A percentile compares a stretch with the other conserved stretches of the same genome.
Conservation (phyloP, 2,888 invertebrate genomes). For the Automeris io region DNA sequence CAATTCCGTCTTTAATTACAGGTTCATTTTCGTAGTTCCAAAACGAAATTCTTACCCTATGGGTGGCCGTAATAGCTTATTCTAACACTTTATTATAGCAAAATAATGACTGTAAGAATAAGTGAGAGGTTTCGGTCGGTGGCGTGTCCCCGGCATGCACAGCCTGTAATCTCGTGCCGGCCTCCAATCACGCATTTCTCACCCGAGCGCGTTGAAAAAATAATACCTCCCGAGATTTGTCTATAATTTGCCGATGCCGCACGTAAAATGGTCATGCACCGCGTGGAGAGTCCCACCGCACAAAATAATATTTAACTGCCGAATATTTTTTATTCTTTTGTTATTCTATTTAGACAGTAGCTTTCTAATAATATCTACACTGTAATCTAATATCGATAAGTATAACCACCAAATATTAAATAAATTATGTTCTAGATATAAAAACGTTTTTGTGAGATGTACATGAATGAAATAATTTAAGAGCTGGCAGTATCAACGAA, state of each 20-base stretch:
- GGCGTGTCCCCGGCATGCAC: constrained; percentile 49
- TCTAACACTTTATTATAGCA: constrained; percentile 70
- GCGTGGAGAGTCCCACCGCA: constrained; percentile 17
- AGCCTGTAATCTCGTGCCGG: constrained; percentile 70
- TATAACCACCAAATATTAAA: constrained; percentile 9
- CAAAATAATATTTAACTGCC: constrained; percentile 31
- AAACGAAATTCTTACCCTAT: constrained; percentile 20
- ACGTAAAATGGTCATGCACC: constrained; percentile 23
- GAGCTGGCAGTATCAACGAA: no score
- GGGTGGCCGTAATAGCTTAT: constrained; percentile 66
- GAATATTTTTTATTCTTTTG: constrained; percentile 45
- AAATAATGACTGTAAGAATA: constrained; percentile 67
- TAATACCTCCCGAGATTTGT: constrained; percentile 70
- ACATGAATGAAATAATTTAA: no score
- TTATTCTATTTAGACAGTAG: constrained; percentile 57
- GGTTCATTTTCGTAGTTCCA: constrained; percentile 6
- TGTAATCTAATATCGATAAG: constrained; percentile 37
- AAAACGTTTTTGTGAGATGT: constrained; percentile 10
- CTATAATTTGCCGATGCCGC: constrained; percentile 74
- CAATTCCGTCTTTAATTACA: no score
- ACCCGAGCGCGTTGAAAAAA: constrained; percentile 76
- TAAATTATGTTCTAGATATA: constrained; percentile 7
- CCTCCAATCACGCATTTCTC: constrained; percentile 75
- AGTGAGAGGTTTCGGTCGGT: constrained; percentile 60
- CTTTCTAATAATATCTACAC: constrained; percentile 43